Percentiles rank a stretch among this genome's conserved stretches.
Evolutionary conservation across 2,888 invertebrate genomes (phyloP).

Genomic region (Malacosoma neustria): DNA sequence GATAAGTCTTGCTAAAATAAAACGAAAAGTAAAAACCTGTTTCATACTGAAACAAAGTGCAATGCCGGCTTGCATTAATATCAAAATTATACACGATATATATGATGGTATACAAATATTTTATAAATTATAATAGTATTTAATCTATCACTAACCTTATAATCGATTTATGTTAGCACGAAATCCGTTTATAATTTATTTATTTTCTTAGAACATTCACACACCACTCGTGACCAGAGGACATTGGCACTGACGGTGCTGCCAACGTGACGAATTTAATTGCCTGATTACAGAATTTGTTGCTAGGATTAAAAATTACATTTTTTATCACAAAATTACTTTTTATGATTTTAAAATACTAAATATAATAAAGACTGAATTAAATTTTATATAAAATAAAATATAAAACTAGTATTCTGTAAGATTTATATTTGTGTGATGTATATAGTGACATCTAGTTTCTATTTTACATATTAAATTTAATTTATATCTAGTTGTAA

Average conservation of each 20-base stretch:
- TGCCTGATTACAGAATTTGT: too few species aligned
- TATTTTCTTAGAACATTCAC: constrained; percentile 17
- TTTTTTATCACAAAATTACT: too few species aligned
- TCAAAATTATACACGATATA: neutral
- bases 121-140: neutral
- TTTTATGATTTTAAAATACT: too few species aligned
- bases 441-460: too few species aligned
- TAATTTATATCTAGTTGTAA: too few species aligned
- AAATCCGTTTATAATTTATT: constrained; percentile 10
- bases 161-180: constrained; percentile 15
- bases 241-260: constrained; percentile 55
- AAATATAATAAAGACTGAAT: too few species aligned
- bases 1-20: constrained; percentile 17
- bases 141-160: constrained; percentile 13
- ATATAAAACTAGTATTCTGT: too few species aligned
- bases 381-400: too few species aligned
- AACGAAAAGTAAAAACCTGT: constrained; percentile 44
- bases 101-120: neutral
- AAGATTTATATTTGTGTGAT: too few species aligned
- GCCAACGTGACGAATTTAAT: constrained; percentile 49
- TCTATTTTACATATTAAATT: too few species aligned
- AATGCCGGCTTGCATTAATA: neutral
- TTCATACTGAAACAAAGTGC: constrained; percentile 25
- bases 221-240: constrained; percentile 61
- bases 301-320: too few species aligned